Percentiles rank a stretch among this genome's conserved stretches.
These are phyloP conservation scores for Spodoptera exigua DNA, from an alignment of 2,888 invertebrate genomes.

Conservation along the genomic window DNA sequence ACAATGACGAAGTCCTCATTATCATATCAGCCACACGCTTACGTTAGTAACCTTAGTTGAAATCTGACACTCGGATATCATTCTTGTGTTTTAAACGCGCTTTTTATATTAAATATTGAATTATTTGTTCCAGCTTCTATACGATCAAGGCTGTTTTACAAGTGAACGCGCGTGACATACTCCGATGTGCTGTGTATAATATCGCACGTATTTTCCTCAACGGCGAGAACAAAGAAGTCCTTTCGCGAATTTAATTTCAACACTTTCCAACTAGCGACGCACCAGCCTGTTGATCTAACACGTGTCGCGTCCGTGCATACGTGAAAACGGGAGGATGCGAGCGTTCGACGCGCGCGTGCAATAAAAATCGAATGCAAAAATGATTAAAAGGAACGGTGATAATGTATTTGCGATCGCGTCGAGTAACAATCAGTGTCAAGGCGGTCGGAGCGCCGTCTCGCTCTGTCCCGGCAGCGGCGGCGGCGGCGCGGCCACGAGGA, in stretches of 20 bases:
- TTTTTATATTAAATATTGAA: conserved; percentile 60
- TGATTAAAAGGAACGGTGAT: conserved; percentile 89
- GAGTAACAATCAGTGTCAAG: conserved; percentile 86
- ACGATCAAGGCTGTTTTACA: conserved; percentile 73
- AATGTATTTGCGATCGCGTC: conserved; percentile 89
- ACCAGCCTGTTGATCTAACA: conserved; percentile 86
- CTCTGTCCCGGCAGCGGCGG: conserved; percentile 78
- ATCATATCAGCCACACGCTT: conserved; percentile 80
- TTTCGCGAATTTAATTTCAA: conserved; percentile 71
- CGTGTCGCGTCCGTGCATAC: conserved; percentile 79
- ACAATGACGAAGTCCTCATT: conserved; percentile 87
- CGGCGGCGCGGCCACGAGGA: conserved; percentile 82
- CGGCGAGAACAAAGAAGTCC: conserved; percentile 84
- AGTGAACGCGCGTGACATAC: conserved; percentile 78
- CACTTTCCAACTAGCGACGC: conserved; percentile 72
- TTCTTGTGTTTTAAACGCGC: conserved; percentile 71
- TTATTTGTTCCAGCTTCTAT: conserved; percentile 66
- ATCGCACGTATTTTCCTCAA: conserved; percentile 80
- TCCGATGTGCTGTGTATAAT: conserved; percentile 68
- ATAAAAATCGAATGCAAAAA: conserved; percentile 86
- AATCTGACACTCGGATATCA: conserved; percentile 77
- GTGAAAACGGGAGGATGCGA: conserved; percentile 81
- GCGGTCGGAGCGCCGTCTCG: conserved; percentile 84
- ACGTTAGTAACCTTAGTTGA: conserved; percentile 81
- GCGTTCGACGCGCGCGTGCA: conserved; percentile 80